phyloP scores from a whole-genome alignment of 2,797 vertebrate genomes.

The Ceyx erithaca region DNA sequence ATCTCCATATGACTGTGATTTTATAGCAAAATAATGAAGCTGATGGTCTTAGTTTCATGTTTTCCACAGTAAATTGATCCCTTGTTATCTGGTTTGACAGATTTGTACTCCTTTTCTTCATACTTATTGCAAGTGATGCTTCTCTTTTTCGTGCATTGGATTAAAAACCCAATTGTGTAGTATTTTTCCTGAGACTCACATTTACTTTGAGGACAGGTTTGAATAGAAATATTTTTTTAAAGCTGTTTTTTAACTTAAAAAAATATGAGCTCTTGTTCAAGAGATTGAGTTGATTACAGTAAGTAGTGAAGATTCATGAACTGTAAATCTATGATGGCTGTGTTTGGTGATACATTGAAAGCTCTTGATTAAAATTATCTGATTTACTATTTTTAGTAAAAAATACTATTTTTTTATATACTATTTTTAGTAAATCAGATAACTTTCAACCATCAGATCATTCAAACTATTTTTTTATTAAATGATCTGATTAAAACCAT shows the following conservation, averaged over 20 bases:
- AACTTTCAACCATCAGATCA: too few species aligned
- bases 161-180: not conserved
- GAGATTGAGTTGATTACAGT: not conserved
- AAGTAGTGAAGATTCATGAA: not conserved
- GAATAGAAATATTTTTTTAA: not conserved
- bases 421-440: too few species aligned
- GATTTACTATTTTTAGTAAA: not conserved
- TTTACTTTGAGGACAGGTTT: not conserved
- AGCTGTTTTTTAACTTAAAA: not conserved
- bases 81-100: not conserved
- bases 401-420: too few species aligned
- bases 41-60: not conserved
- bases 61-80: not conserved
- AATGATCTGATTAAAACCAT: too few species aligned
- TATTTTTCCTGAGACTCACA: not conserved
- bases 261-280: not conserved
- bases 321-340: not conserved
- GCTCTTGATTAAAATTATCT: not conserved
- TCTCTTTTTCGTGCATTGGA: not conserved
- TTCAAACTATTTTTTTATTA: too few species aligned
- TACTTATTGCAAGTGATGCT: not conserved
- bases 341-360: not conserved
- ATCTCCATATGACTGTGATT: not conserved
- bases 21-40: not conserved
- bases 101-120: not conserved